These are phyloP conservation scores for Muscidifurax raptorellus DNA, from an alignment of 1,140 invertebrate species.

Conservation along the genomic window DNA sequence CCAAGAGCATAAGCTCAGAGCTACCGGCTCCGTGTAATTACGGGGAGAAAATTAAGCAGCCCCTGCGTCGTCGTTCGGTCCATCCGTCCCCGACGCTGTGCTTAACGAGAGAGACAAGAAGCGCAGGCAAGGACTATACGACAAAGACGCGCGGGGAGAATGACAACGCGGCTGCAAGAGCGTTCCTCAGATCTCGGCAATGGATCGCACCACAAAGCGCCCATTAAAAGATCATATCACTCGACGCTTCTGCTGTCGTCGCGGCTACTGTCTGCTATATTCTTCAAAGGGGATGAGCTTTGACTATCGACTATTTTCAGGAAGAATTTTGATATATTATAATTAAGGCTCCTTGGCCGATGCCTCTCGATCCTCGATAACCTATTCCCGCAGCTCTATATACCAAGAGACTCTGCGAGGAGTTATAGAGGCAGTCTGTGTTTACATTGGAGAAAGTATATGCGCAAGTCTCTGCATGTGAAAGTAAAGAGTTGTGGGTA, in stretches of 20 bases:
- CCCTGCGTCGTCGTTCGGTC: slow-evolving; percentile 11
- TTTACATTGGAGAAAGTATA: slow-evolving; percentile 37
- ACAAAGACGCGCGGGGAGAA: slow-evolving; percentile 20
- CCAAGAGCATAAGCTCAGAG: not conserved
- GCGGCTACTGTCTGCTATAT: not conserved
- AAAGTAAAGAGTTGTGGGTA: slow-evolving; percentile 17
- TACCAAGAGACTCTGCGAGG: not conserved
- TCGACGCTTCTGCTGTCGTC: slow-evolving; percentile 57
- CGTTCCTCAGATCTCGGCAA: slow-evolving; percentile 58
- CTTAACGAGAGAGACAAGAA: slow-evolving; percentile 35
- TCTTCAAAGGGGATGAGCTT: not conserved
- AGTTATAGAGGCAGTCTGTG: slow-evolving; percentile 25
- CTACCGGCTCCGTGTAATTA: slow-evolving; percentile 44
- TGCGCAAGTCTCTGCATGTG: not conserved
- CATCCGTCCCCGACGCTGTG: slow-evolving; percentile 16
- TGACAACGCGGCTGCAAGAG: not conserved
- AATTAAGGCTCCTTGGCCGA: not conserved
- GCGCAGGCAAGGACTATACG: not conserved
- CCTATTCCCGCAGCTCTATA: not conserved
- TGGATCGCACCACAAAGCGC: slow-evolving; percentile 74
- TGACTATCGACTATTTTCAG: not conserved
- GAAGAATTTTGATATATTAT: not conserved
- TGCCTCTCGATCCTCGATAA: not conserved
- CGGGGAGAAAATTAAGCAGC: slow-evolving; percentile 48
- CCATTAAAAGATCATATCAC: slow-evolving; percentile 77